Evolutionary conservation across 2,888 invertebrate genomes (phyloP), one percentile per base, ranked within the genome.

Genomic region (Agonopterix arenella): DNA sequence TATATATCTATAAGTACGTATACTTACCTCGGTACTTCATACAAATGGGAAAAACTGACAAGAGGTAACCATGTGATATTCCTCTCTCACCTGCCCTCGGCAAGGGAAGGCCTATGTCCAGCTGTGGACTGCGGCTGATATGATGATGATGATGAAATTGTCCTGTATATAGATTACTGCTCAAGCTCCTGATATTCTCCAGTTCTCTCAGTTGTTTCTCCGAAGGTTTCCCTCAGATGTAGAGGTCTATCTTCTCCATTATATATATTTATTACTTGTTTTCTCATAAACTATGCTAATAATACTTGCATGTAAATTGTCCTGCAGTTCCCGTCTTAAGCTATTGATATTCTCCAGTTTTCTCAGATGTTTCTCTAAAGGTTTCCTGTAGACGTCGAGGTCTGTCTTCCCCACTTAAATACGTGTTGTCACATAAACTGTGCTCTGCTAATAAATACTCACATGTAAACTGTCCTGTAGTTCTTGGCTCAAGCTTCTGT

Each of bases 331-430:
- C 49, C 75, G 72, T 63, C 85, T 89, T 2, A 88, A 52, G 36
- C 68, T 80, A 46, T 86, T 70, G 11, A 89, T 74, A 8, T 80
- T 80, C 55, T 88, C 83, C 49, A 89, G 51, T n/a, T 89, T 84
- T 8, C 64, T 61, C 0, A 88, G 53, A 60, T 83, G 82, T 55
- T 78, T 68, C 44, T 76, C 76, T 0, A 70, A 60, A 0, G 88
- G 80, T 36, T 83, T 81, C 0, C 85, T 86, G 47, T 85, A 89
- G 1, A 89, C 76, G 46, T 86, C 83, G 0, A 80, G 58, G 0
- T 75, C 71, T 0, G 64, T 45, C 51, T 70, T 72, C 57, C 79
- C 80, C 0, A 82, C 84, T 1, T 61, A 66, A 1, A 55, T 48
- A 28, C 28, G 1, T 28, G 5, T 28, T 28, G 28, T 28, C 28